A percentile compares a stretch with the other conserved stretches of the same genome.
phyloP scores from a whole-genome alignment of 2,797 vertebrate genomes.

The Chelmon rostratus region DNA sequence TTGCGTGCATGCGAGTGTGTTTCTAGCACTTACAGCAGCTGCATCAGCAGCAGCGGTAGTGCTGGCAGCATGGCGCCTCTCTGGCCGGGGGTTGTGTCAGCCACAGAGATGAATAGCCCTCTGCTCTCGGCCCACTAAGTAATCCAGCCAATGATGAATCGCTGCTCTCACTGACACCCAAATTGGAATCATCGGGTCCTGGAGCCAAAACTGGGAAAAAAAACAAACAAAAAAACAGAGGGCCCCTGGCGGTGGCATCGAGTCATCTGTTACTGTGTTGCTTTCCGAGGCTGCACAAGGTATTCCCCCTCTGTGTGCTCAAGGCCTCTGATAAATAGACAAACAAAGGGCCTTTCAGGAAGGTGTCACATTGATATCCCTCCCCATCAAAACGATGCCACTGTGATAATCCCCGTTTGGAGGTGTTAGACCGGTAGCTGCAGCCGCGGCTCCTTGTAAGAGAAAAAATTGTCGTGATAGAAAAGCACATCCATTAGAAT shows the following conservation, averaged over 20 bases:
- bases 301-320: constrained; percentile 67
- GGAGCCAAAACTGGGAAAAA: constrained; percentile 69
- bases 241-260: constrained; percentile 61
- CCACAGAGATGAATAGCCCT: constrained; percentile 83
- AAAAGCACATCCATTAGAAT: neutral
- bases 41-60: constrained; percentile 37
- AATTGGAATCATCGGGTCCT: constrained; percentile 83
- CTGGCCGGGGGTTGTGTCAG: constrained; percentile 80
- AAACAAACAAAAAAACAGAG: constrained; percentile 25
- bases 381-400: constrained; percentile 46
- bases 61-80: constrained; percentile 65
- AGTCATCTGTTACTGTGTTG: constrained; percentile 83
- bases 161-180: constrained; percentile 82
- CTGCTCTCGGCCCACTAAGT: constrained; percentile 84
- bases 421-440: constrained; percentile 29
- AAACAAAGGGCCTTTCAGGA: constrained; percentile 77
- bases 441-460: constrained; percentile 1
- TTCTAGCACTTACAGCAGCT: constrained; percentile 24
- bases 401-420: constrained; percentile 32
- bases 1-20: constrained; percentile 23
- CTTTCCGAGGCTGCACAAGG: constrained; percentile 72
- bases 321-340: constrained; percentile 76
- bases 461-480: neutral
- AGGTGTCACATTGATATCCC: constrained; percentile 71
- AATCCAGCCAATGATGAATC: constrained; percentile 83